Evolutionary conservation across 2,113 vertebrate genomes (phyloP), one percentile per base, ranked within the genome.

Genomic region (Pavo muticus): DNA sequence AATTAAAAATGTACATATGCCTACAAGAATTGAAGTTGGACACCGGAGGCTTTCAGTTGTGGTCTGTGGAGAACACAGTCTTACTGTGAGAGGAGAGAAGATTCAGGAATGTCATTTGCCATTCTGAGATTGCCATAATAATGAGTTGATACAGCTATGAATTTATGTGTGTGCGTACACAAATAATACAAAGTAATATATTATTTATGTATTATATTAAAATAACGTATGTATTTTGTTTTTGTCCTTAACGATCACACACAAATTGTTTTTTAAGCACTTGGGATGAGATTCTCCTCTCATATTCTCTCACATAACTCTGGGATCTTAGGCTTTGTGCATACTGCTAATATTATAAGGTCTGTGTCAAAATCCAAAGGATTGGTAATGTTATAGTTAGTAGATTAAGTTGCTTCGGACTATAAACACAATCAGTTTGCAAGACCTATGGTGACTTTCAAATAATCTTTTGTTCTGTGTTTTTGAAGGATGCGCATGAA

Each of bases 361-460:
- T 78, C 86, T 92, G 27, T 87, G 67, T 54, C 27, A 87, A 91
- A 95, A 84, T 69, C 44, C 52, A 25, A 61, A 91, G 50, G 48
- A 71, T 27, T 86, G 76, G 72, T 37, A 52, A 6, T 52, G 59
- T 64, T 90, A 17, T 11, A 42, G 74, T 65, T n/a, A 86, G 72
- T 84, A 93, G 88, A 75, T 94, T 79, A 94, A 69, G 24, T 92
- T 95, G 40, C 60, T 90, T 89, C 52, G 44, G 56, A 67, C 75
- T 52, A 74, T 76, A 63, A 65, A 42, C 3, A 18, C 45, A 74
- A 96, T 87, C 76, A 79, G 56, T 95, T 90, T 84, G 40, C 47
- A 52, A 92, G 91, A 78, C 32, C 37, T 79, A 37, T 61, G 59
- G 56, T 93, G 88, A 37, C 61, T 94, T 95, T 91, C 87, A 92